Base-by-base conservation (phyloP, 2,113 vertebrate genomes). In the Xyliphius kryptos region DNA sequence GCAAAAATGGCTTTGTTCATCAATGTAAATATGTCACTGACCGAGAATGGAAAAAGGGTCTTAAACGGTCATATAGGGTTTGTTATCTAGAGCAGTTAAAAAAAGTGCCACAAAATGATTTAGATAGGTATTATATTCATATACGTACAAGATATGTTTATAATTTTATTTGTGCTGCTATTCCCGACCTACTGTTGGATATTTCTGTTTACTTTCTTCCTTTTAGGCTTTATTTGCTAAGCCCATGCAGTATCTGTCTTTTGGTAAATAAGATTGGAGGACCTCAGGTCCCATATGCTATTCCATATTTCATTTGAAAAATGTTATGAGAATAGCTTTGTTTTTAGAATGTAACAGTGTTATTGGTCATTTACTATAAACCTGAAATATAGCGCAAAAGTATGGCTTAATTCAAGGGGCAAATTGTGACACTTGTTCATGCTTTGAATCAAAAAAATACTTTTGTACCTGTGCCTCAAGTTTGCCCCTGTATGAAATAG, bases 1-100 rank as follows among this genome's bases (percentile, higher is more conserved):
- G n/a, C n/a, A n/a, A n/a, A n/a, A n/a, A n/a, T n/a, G n/a, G n/a
- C n/a, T n/a, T n/a, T 32, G n/a, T n/a, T 6, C 26, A 5, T 32
- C 7, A 6, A 32, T 32, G 61, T 65, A 73, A 65, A 68, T 68
- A 68, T 65, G 70, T 14, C 9, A 20, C 15, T 46, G 56, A n/a
- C n/a, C n/a, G n/a, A n/a, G n/a, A n/a, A 52, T 15, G 53, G 14
- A 20, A 43, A 32, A 44, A 36, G 43, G 44, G 67, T 68, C 36
- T 32, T n/a, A 43, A 49, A 52, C 16, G 32, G 56, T 66, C 66
- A 61, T 32, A 36, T 41, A 58, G 55, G 53, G 48, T 60, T 60
- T 56, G 19, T n/a, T n/a, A n/a, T n/a, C n/a, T 67, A 47, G 49
- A 37, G n/a, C 7, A 66, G 63, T 26, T n/a, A n/a, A n/a, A 21